phyloP scores from a whole-genome alignment of 2,113 vertebrate genomes.

The Corynorhinus townsendii region DNA sequence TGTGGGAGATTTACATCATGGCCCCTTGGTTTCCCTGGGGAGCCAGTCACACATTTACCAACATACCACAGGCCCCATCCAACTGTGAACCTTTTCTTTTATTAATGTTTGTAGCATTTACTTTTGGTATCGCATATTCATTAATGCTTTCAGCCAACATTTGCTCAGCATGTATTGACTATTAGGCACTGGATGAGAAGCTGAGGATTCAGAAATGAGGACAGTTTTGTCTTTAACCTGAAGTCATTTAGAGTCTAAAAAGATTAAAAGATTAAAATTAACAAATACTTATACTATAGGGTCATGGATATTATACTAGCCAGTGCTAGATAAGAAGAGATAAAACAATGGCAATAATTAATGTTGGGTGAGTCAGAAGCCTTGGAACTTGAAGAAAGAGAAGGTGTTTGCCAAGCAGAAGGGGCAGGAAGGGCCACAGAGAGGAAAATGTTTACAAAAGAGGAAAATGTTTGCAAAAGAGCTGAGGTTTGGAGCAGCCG shows the following conservation, averaged over 20 bases:
- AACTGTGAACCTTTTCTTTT: neutral
- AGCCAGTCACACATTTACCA: neutral
- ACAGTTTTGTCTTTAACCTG: neutral
- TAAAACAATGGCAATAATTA: neutral
- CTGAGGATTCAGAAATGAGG: neutral
- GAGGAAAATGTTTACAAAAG: neutral
- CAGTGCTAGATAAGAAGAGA: neutral
- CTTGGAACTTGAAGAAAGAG: neutral
- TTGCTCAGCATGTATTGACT: neutral
- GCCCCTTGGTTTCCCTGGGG: neutral
- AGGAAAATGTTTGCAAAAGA: neutral
- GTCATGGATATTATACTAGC: neutral
- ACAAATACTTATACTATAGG: neutral
- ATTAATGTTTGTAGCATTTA: conserved; percentile 19
- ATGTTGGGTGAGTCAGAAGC: neutral
- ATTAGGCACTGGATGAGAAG: neutral
- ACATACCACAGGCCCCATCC: neutral
- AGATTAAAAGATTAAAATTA: neutral
- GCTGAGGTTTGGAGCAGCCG: neutral
- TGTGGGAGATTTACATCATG: neutral
- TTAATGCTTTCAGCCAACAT: conserved; percentile 6
- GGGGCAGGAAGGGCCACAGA: neutral
- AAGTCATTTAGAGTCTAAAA: neutral
- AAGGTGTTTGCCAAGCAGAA: neutral
- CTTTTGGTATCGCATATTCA: neutral